These are phyloP conservation scores for Helogale parvula DNA, from an alignment of 2,113 vertebrate species.

Conservation along the genomic window DNA sequence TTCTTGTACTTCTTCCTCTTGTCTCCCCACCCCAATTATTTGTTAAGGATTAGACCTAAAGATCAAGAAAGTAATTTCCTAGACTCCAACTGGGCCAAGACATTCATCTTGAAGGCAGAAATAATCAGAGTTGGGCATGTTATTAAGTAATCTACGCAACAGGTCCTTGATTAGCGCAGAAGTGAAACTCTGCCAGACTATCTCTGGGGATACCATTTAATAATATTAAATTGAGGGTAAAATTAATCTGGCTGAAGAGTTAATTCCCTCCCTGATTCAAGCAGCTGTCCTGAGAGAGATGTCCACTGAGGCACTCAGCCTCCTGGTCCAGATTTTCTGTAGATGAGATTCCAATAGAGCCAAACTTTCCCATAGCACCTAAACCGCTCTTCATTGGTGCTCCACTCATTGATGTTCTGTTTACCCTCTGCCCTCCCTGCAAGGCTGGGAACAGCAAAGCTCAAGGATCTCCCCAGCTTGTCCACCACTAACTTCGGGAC, in stretches of 20 bases:
- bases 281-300: not conserved
- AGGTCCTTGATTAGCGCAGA: not conserved
- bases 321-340: not conserved
- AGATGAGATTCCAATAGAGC: not conserved
- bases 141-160: not conserved
- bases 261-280: not conserved
- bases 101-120: not conserved
- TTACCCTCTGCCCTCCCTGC: not conserved
- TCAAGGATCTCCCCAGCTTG: not conserved
- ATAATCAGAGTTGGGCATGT: not conserved
- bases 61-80: not conserved
- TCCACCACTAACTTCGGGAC: not conserved
- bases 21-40: not conserved
- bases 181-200: not conserved
- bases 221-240: not conserved
- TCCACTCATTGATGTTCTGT: not conserved
- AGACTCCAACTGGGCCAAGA: not conserved
- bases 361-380: not conserved
- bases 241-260: constrained; percentile 36
- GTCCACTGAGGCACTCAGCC: not conserved
- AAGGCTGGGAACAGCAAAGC: not conserved
- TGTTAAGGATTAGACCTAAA: not conserved
- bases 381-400: not conserved
- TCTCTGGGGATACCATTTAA: not conserved
- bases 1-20: not conserved